Evolutionary conservation across 2,888 invertebrate species (phyloP).

Genomic region (Clostera curtula): DNA sequence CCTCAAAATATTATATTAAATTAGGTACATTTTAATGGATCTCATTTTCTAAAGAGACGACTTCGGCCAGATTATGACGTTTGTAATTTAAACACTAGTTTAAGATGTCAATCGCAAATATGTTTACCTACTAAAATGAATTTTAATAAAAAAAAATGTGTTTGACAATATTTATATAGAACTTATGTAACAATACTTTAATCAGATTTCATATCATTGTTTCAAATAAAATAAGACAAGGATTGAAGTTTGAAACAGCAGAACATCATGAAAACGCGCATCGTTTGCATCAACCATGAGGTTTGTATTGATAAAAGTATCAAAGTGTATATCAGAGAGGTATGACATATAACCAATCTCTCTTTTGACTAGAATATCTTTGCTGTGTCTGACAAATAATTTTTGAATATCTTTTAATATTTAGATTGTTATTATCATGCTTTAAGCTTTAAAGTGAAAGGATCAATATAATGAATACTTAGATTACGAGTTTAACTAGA

Average conservation of each 20-base stretch:
- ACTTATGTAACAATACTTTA: too few species aligned
- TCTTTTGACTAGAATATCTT: slow-evolving; percentile 41
- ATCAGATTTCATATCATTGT: too few species aligned
- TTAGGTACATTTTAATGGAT: slow-evolving; percentile 33
- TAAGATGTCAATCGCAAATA: slow-evolving; percentile 69
- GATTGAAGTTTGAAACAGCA: slow-evolving; percentile 3
- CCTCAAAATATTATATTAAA: slow-evolving; percentile 11
- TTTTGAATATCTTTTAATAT: slow-evolving; percentile 17
- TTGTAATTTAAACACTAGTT: slow-evolving; percentile 28
- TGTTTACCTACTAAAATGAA: slow-evolving; percentile 5
- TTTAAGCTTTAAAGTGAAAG: slow-evolving; percentile 26
- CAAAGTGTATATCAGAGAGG: too few species aligned
- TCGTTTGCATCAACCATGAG: slow-evolving; percentile 2
- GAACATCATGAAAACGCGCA: slow-evolving; percentile 3
- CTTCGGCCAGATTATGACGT: slow-evolving; percentile 49
- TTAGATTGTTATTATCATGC: slow-evolving; percentile 17
- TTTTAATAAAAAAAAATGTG: not conserved
- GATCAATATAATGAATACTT: slow-evolving; percentile 19
- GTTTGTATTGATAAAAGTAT: too few species aligned
- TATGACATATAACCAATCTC: slow-evolving; percentile 30
- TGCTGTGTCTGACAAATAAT: slow-evolving; percentile 75
- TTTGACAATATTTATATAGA: slow-evolving; percentile 2
- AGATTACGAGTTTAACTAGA: too few species aligned
- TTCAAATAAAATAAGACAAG: too few species aligned
- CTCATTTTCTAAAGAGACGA: slow-evolving; percentile 50